These are phyloP conservation scores for Leptonema lineaticorne DNA, from an alignment of 1,140 invertebrate species.

Conservation along the genomic window DNA sequence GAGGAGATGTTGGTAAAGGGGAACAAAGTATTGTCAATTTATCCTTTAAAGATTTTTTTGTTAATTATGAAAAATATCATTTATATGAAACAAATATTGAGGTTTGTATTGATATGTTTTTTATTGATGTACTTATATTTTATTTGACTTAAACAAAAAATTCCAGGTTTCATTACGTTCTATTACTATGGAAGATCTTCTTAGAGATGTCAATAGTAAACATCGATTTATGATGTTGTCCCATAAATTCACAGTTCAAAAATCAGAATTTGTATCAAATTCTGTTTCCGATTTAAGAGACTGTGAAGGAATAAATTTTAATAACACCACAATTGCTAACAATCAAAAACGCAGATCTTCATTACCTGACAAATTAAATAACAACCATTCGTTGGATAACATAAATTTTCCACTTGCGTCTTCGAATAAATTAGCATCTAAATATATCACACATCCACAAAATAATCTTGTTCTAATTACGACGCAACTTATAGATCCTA, in stretches of 20 bases:
- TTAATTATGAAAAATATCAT: conserved; percentile 70
- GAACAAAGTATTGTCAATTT: conserved; percentile 77
- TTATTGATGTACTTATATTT: conserved; percentile 10
- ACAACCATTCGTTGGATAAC: conserved; percentile 45
- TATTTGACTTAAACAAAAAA: background rate
- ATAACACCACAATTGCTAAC: conserved; percentile 12
- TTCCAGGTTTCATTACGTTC: conserved; percentile 73
- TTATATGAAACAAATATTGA: conserved; percentile 69
- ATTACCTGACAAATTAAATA: conserved; percentile 69
- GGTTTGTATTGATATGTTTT: conserved; percentile 44
- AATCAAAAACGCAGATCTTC: conserved; percentile 52
- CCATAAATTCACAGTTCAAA: conserved; percentile 49
- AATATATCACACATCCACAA: conserved; percentile 45
- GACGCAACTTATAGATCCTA: conserved; percentile 53
- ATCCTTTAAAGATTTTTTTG: conserved; percentile 77
- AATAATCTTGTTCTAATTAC: conserved; percentile 61
- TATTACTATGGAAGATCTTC: conserved; percentile 84
- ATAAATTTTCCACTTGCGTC: background rate
- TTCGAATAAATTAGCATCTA: conserved; percentile 13
- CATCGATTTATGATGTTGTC: conserved; percentile 83
- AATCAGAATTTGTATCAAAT: conserved; percentile 66
- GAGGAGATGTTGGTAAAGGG: conserved; percentile 62
- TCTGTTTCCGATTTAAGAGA: conserved; percentile 78
- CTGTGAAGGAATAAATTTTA: conserved; percentile 15
- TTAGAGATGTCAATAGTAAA: conserved; percentile 72